Base-by-base conservation (phyloP, 2,888 invertebrate genomes). In the Agelastica alni region DNA sequence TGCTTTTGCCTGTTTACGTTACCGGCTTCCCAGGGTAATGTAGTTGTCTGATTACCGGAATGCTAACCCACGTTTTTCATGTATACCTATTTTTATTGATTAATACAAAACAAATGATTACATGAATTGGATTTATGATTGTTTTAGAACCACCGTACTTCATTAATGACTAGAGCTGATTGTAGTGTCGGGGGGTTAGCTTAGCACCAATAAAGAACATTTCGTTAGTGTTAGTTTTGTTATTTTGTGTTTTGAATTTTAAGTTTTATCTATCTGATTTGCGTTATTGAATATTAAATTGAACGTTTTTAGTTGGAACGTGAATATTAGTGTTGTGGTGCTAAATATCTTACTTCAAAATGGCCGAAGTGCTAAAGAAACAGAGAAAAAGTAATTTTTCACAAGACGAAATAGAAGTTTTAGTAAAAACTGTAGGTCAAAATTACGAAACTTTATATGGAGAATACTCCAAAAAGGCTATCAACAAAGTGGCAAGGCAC, bases 381-480 rank as follows among this genome's bases (percentile, higher is more conserved):
- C 56, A 62, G 16, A 55, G 72, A 22, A 73, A 72, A 63, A 65
- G 66, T 47, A 73, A 73, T 59, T 73, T 73, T 61, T 68, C 71
- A 7, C 60, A 60, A 4, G 65, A 67, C 9, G 73, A 73, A 63
- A 56, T 71, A 13, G 64, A 69, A 22, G 64, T 64, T 30, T 46
- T 73, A 45, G 62, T 69, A 14, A 57, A 61, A 9, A 62, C 65
- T 4, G 67, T 70, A 4, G 49, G 59, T 37, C 58, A 61, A 44
- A 59, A 73, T 55, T 65, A 67, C 45, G 57, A 68, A 42, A 57
- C 68, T 16, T 54, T 73, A n/a, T 72, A 67, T 49, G 66, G 68
- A 6, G 61, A 67, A 49, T 61, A 56, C 31, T 63, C 68, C 7
- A 70, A 71, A 53, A 60, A 64, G 42, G 64, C 63, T 14, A 57